Base-by-base conservation (phyloP, 2,888 invertebrate genomes). In the Microdon myrmicae region DNA sequence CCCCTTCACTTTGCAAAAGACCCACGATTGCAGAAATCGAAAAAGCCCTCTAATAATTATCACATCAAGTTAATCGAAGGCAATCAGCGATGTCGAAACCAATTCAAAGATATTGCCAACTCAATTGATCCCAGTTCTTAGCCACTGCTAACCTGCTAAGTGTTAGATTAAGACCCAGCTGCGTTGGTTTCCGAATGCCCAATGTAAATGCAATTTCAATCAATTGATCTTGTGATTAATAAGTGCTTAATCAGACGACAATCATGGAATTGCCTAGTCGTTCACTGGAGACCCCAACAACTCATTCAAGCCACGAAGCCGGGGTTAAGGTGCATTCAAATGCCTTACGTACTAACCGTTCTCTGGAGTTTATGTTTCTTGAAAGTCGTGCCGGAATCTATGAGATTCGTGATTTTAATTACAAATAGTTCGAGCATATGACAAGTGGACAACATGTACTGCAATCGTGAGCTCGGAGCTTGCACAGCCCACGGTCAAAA, bases 381-480 rank as follows among this genome's bases (percentile, higher is more conserved):
- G 13, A 37, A 53, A 64, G 34, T 58, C 64, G 64, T 64, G 64
- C 64, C 51, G 51, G 58, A 56, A 58, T 64, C 51, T 47, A 45
- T 51, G 51, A 58, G 49, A 45, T 49, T 55, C 48, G 25, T 49
- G 48, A 32, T 54, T 48, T 54, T 55, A 61, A 47, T 58, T 64
- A 25, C 39, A 61, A 39, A 37, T 34, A 44, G 55, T 49, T 43
- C 44, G 26, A 39, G 12, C 23, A 45, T 58, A 14, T 58, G 58
- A 58, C 58, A 64, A 48, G 64, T 58, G 41, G 47, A 43, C 53
- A 48, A 35, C 19, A 8, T 17, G 35, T 12, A 38, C 16, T 32
- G n/a, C n/a, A n/a, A n/a, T n/a, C n/a, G n/a, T n/a, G n/a, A n/a
- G n/a, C n/a, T n/a, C n/a, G n/a, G n/a, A n/a, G n/a, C n/a, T n/a